phyloP scores from a whole-genome alignment of 2,888 invertebrate genomes.

The Stenodera caucasica region DNA sequence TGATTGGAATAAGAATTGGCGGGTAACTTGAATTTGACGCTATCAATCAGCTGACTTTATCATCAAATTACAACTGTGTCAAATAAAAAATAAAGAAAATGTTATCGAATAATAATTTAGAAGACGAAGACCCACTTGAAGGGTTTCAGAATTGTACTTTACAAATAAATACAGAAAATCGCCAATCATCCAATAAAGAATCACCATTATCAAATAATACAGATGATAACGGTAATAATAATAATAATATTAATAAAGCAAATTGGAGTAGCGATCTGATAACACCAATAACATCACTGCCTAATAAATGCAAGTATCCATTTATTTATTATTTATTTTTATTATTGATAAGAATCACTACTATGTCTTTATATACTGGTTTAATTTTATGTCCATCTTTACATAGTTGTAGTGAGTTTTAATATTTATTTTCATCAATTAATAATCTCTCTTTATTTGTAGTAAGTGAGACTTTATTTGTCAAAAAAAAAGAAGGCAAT shows the following conservation, averaged over 20 bases:
- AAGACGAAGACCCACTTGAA: slow-evolving; percentile 58
- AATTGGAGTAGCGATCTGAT: slow-evolving; percentile 46
- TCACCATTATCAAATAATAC: slow-evolving; percentile 35
- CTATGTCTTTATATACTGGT: slow-evolving; percentile 43
- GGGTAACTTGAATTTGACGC: no score
- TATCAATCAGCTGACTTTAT: no score
- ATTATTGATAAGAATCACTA: slow-evolving; percentile 10
- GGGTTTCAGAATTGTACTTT: slow-evolving; percentile 62
- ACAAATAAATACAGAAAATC: slow-evolving; percentile 39
- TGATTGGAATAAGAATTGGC: no score
- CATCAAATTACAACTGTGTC: no score
- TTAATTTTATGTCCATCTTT: slow-evolving; percentile 43
- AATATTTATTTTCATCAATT: not conserved
- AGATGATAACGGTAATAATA: slow-evolving; percentile 36
- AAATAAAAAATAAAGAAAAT: no score
- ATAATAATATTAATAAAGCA: slow-evolving; percentile 39
- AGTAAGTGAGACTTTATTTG: slow-evolving; percentile 49
- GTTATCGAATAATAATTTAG: slow-evolving; percentile 42
- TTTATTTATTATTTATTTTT: slow-evolving; percentile 15
- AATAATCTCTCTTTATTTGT: slow-evolving; percentile 23
- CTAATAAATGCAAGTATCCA: slow-evolving; percentile 48
- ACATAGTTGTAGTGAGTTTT: slow-evolving; percentile 33
- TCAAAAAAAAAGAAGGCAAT: slow-evolving; percentile 39
- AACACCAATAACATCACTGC: slow-evolving; percentile 50
- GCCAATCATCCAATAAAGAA: slow-evolving; percentile 25